Evolutionary conservation across 2,797 vertebrate species (phyloP), one percentile per base, ranked within the genome.

Genomic region (Brachyrhaphis roseni): DNA sequence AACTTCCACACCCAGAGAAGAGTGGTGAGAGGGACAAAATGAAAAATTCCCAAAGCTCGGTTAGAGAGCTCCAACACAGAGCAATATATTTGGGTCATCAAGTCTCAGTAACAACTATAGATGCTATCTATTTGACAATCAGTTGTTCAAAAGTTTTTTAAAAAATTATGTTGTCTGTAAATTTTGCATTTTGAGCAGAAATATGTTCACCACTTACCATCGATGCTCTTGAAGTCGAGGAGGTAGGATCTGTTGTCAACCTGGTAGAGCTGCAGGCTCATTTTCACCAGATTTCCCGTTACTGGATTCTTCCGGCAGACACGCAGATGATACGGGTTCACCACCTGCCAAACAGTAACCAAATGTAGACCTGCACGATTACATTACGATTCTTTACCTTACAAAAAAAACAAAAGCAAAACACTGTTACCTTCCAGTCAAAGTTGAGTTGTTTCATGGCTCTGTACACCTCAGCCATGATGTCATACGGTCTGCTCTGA

Each of bases 241-340:
- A 99, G 97, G 90, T 98, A 99, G 89, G 98, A 99, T 89, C 98
- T 97, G 90, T 95, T 98, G 94, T 99, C 98, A 90, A 99, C 98
- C 91, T 99, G 97, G 93, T 99, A 99, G 26, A 99, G 97, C 89
- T 99, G 98, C 80, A 99, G 96, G 85, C 98, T 99, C 98, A 99
- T 99, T 91, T 99, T 99, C 92, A 99, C 97, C 18, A 98, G 96
- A 89, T 97, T 99, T n/a, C 98, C 98, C 0, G 98, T 99, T 53
- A 99, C 97, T 0, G 98, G 97, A 88, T 99, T 99, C 96, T 97
- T 99, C 86, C 96, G 96, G 72, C 98, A 95, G 82, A 99, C 98
- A 62, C 98, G 92, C 82, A 99, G 96, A 77, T 99, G 97, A 90
- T 99, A 99, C 1, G 98, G 97, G 80, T 99, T 99, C 88, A 99